A percentile compares a stretch with the other conserved stretches of the same genome.
phyloP scores from a whole-genome alignment of 1,140 invertebrate genomes.

The Philopotamus ludificatus region DNA sequence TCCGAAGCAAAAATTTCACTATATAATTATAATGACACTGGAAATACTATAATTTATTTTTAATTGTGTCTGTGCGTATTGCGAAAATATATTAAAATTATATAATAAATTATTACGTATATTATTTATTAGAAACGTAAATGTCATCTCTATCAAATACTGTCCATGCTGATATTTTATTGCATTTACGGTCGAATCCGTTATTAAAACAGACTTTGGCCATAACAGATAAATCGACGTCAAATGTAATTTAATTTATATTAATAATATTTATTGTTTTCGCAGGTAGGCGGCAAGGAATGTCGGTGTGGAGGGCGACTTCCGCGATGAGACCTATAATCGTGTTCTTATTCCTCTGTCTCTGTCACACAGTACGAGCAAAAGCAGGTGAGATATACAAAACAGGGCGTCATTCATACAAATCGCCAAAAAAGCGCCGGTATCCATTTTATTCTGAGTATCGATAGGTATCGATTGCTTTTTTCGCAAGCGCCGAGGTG shows the following conservation, averaged over 20 bases:
- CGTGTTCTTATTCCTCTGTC: slow-evolving; percentile 28
- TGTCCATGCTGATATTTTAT: too few species aligned
- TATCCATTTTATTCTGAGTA: neutral
- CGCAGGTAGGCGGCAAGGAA: slow-evolving; percentile 34
- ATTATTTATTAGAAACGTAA: too few species aligned
- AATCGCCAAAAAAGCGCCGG: neutral
- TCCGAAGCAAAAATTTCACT: too few species aligned
- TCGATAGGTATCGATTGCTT: neutral
- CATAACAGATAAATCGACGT: too few species aligned
- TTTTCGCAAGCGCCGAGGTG: neutral
- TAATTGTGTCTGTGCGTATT: too few species aligned
- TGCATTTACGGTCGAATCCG: too few species aligned
- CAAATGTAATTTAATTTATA: neutral
- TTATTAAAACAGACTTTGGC: too few species aligned
- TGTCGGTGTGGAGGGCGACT: slow-evolving; percentile 31
- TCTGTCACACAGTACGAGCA: slow-evolving; percentile 31
- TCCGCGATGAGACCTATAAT: slow-evolving; percentile 32
- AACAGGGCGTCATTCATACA: neutral
- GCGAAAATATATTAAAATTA: too few species aligned
- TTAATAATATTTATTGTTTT: slow-evolving; percentile 28
- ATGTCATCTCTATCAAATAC: too few species aligned
- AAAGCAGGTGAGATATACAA: slow-evolving; percentile 35
- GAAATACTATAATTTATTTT: too few species aligned
- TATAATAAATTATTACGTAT: too few species aligned
- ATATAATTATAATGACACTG: too few species aligned